Conservation (phyloP, 2,113 vertebrate species). For the Cisticola juncidis region DNA sequence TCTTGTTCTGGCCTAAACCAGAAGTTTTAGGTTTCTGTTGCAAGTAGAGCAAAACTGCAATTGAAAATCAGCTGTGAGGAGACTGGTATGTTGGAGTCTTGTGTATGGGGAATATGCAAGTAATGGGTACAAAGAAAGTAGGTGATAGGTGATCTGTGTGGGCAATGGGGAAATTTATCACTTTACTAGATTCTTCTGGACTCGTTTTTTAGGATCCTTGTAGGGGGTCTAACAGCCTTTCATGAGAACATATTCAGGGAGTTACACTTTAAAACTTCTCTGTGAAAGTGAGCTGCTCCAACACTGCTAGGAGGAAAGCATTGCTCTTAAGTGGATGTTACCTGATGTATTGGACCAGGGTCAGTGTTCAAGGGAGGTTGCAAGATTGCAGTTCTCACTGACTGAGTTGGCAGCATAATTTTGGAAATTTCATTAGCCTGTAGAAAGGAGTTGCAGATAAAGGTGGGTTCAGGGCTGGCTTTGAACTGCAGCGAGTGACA, state of each 20-base stretch:
- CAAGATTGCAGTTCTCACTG: neutral
- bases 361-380: neutral
- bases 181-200: neutral
- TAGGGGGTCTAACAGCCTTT: neutral
- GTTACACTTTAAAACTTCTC: neutral
- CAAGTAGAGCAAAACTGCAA: neutral
- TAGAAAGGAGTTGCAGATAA: neutral
- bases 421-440: neutral
- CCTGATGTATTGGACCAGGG: neutral
- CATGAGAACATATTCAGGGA: neutral
- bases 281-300: neutral
- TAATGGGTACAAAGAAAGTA: neutral
- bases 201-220: neutral
- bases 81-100: neutral
- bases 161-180: neutral
- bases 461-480: neutral
- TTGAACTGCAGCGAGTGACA: neutral
- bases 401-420: neutral
- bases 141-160: neutral
- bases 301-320: neutral
- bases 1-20: neutral
- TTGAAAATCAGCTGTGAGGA: neutral
- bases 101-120: neutral
- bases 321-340: neutral
- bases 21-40: neutral